Evolutionary conservation across 2,888 invertebrate genomes (phyloP).

Genomic region (Acanthosepion esculentum): DNA sequence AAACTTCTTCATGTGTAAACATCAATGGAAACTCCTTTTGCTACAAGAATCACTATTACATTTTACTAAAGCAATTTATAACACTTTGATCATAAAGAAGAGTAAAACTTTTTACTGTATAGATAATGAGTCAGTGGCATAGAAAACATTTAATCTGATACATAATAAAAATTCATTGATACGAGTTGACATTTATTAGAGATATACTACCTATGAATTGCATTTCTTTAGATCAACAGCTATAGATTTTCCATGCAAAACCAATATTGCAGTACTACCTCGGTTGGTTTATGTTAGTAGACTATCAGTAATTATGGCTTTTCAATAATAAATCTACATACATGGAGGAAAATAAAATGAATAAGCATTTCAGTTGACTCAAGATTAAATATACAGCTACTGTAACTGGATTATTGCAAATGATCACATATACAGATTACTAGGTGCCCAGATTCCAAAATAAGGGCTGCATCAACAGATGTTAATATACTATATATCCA

Average conservation of each 20-base stretch:
- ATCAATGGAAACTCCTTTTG: neutral
- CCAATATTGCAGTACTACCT: neutral
- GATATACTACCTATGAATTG: neutral
- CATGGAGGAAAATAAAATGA: too few species aligned
- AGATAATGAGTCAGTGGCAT: neutral
- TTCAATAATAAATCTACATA: too few species aligned
- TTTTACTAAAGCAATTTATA: neutral
- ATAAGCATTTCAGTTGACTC: too few species aligned
- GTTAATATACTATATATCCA: too few species aligned
- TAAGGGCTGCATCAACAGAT: too few species aligned
- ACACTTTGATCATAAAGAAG: neutral
- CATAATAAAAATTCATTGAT: neutral
- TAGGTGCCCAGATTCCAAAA: too few species aligned
- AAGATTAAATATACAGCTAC: too few species aligned
- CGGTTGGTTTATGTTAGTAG: neutral
- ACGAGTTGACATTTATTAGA: neutral
- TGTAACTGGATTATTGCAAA: too few species aligned
- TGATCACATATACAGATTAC: too few species aligned
- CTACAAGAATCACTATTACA: neutral
- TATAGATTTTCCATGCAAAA: neutral
- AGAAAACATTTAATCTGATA: neutral
- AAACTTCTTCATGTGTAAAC: neutral
- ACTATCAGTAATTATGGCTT: too few species aligned
- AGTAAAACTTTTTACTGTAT: neutral
- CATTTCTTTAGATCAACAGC: neutral